Base-by-base conservation (phyloP, 2,113 vertebrate species). In the Rhinoptilus africanus region DNA sequence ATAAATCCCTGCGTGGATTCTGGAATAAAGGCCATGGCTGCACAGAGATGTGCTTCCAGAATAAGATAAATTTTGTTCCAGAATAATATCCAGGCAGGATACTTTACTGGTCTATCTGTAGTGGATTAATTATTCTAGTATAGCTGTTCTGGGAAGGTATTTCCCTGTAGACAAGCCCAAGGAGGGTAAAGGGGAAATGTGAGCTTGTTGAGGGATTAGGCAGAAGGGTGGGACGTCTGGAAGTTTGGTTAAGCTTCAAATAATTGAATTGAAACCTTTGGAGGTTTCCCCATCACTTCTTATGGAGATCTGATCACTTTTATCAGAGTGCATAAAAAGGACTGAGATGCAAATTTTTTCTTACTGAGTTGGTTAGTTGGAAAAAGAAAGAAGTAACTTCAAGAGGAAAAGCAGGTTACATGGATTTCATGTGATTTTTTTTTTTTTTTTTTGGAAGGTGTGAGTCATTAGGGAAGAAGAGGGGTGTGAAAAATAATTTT, bases 401-500 rank as follows among this genome's bases (percentile, higher is more conserved):
- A 72, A 92, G 76, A 95, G 63, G 80, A 82, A 82, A 93, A 88
- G 60, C 84, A 93, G 63, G 94, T 93, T 89, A 32, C 64, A 59
- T 89, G 86, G 83, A 75, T 30, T 93, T 93, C 21, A 72, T 81
- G 75, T 85, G 83, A 93, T 90, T 97, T 91, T 91, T 35, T 35
- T 24, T 35, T n/a, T 34, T 57, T 57, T 59, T n/a, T 63, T 60
- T 85, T 93, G 94, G 94, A 93, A 96, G 94, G 85, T 96, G 93
- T 96, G 97, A 96, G 89, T 97, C 95, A 97, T 92, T 93, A 92
- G 90, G 83, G 94, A 92, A 93, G 68, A 89, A 74, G 51, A 18
- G 18, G 37, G 63, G 37, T 59, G 67, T n/a, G 41, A 41, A 13
- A 8, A 2, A 84, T 84, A 2, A 67, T 92, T 94, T 91, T 93